Percentiles rank a stretch among this genome's conserved stretches.
phyloP scores from a whole-genome alignment of 2,797 vertebrate genomes.

The Lutjanus campechanus region DNA sequence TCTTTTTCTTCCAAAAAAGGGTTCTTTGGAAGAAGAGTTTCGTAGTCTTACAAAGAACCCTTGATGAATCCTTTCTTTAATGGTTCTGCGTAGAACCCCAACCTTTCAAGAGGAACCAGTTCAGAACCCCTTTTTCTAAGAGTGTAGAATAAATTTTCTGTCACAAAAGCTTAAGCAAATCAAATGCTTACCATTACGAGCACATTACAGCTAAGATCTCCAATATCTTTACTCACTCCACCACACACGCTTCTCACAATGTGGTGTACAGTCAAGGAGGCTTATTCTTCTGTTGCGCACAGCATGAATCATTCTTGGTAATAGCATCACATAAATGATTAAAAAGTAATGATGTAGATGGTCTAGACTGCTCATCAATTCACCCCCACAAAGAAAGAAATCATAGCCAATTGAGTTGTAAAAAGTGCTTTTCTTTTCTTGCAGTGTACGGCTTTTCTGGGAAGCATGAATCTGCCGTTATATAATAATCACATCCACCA shows the following conservation, averaged over 20 bases:
- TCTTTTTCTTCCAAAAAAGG: no score
- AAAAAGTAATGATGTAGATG: constrained; percentile 70
- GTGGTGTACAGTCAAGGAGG: constrained; percentile 32
- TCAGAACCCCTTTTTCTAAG: no score
- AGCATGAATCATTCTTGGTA: constrained; percentile 62
- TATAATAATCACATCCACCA: constrained; percentile 51
- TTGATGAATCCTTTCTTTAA: no score
- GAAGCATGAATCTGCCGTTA: constrained; percentile 40
- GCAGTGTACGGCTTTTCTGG: constrained; percentile 39
- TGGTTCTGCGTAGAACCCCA: no score
- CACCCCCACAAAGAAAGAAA: constrained; percentile 53
- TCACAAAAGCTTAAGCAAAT: constrained; percentile 29
- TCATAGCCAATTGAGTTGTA: constrained; percentile 53
- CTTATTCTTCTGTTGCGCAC: constrained; percentile 37
- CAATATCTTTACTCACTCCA: constrained; percentile 26
- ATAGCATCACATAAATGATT: constrained; percentile 70
- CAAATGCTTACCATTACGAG: constrained; percentile 27
- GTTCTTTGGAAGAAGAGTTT: no score
- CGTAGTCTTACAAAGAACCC: no score
- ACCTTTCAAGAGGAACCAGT: no score
- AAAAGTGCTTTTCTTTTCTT: constrained; percentile 59
- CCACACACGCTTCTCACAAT: constrained; percentile 35
- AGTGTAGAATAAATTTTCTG: constrained; percentile 9
- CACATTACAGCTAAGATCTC: constrained; percentile 16
- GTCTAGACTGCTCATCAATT: constrained; percentile 63